A percentile compares a stretch with the other conserved stretches of the same genome.
phyloP scores from a whole-genome alignment of 2,797 vertebrate genomes.

The Sebastes hubbsi region DNA sequence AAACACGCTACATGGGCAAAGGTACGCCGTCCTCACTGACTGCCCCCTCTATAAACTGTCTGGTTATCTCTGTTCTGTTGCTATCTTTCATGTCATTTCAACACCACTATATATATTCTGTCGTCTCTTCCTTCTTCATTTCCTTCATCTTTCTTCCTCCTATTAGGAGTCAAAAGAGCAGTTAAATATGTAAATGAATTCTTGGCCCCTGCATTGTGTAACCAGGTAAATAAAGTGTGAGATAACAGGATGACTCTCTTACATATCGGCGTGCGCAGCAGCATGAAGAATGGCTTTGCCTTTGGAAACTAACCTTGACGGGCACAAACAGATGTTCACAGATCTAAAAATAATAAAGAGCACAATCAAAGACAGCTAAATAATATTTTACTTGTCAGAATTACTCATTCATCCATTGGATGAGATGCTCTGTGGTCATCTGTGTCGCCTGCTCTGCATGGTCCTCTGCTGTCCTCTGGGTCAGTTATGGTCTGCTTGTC shows the following conservation, averaged over 20 bases:
- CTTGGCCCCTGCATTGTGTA: conserved; percentile 96
- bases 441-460: conserved; percentile 83
- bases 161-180: conserved; percentile 96
- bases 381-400: neutral
- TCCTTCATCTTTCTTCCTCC: conserved; percentile 59
- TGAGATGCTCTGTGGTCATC: conserved; percentile 71
- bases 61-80: neutral
- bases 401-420: neutral
- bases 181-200: conserved; percentile 99
- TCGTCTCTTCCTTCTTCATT: conserved; percentile 29
- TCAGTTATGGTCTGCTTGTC: conserved; percentile 95
- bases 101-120: neutral
- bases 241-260: conserved; percentile 32
- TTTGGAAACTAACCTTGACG: conserved; percentile 78
- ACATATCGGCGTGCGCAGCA: conserved; percentile 45
- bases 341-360: conserved; percentile 56
- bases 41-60: neutral
- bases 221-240: conserved; percentile 91
- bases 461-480: conserved; percentile 60
- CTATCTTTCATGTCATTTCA: conserved; percentile 9
- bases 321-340: conserved; percentile 76
- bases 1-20: conserved; percentile 97
- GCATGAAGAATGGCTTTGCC: conserved; percentile 76
- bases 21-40: conserved; percentile 72
- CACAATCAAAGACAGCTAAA: neutral